A percentile compares a stretch with the other conserved stretches of the same genome.
These are phyloP conservation scores for Penelope pileata DNA, from an alignment of 2,113 vertebrate species.

Conservation along the genomic window DNA sequence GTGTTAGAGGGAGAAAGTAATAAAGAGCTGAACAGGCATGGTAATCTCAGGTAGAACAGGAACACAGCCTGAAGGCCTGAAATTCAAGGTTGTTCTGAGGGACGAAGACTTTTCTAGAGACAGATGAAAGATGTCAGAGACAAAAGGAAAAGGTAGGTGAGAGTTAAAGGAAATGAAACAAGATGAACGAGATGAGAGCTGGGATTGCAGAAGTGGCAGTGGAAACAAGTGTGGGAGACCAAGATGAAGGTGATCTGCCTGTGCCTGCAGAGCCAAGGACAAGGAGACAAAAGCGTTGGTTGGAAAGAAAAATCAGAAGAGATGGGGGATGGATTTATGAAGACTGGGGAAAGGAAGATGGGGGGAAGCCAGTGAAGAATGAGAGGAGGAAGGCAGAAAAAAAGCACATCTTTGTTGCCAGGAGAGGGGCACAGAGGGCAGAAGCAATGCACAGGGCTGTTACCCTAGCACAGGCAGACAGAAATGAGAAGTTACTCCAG, in stretches of 20 bases:
- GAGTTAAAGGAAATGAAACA: neutral
- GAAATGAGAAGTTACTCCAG: neutral
- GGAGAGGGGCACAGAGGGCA: neutral
- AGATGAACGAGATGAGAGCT: neutral
- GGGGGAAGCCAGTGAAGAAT: fast-evolving
- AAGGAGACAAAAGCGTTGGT: neutral
- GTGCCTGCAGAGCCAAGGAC: neutral
- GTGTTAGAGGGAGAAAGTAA: neutral
- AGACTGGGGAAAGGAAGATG: fast-evolving
- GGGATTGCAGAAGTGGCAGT: neutral
- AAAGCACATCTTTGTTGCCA: neutral
- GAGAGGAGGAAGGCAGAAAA: neutral
- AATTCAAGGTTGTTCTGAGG: neutral
- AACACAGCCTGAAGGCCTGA: neutral
- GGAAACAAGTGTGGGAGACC: neutral
- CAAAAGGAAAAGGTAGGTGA: neutral
- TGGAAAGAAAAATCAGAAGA: neutral
- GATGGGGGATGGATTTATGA: neutral
- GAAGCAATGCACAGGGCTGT: too few relatives aligned
- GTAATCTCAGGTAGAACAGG: neutral
- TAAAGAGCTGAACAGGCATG: neutral
- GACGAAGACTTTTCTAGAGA: neutral
- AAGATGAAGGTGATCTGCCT: neutral
- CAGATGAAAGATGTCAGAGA: neutral
- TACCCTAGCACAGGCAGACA: fast-evolving